Conservation (phyloP, 2,888 invertebrate species). For the Drosophila nigritarsus region DNA sequence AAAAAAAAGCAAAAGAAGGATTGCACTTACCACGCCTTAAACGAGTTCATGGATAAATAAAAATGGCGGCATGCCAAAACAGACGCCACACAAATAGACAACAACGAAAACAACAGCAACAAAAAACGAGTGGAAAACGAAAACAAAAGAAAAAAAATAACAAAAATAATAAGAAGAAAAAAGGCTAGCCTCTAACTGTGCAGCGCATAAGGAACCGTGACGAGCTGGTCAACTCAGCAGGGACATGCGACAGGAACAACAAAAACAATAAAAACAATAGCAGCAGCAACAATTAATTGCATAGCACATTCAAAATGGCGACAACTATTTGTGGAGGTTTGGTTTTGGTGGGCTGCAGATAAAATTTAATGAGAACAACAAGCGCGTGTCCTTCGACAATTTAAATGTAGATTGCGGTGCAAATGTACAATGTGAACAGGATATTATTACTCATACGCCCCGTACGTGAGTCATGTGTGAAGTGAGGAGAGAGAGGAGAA, state of each 20-base stretch:
- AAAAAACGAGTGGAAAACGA: slow-evolving; percentile 2
- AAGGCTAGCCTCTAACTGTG: slow-evolving; percentile 24
- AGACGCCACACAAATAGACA: slow-evolving; percentile 45
- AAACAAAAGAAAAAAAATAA: slow-evolving; percentile 10
- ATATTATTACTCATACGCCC: slow-evolving; percentile 58
- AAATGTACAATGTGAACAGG: slow-evolving; percentile 22
- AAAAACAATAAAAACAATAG: slow-evolving; percentile 25
- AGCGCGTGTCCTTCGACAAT: slow-evolving; percentile 60
- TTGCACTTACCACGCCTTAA: slow-evolving; percentile 68
- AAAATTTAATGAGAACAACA: slow-evolving; percentile 52
- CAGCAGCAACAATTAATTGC: slow-evolving; percentile 61
- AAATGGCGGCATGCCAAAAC: slow-evolving; percentile 81
- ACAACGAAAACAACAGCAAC: slow-evolving; percentile 30
- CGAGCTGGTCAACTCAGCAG: slow-evolving; percentile 43
- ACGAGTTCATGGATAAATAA: slow-evolving; percentile 71
- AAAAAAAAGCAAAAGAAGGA: slow-evolving; percentile 22
- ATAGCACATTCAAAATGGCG: slow-evolving; percentile 54
- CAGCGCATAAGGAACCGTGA: slow-evolving; percentile 39
- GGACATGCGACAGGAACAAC: slow-evolving; percentile 47
- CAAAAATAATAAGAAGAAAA: slow-evolving; percentile 2
- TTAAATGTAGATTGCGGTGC: slow-evolving; percentile 36
- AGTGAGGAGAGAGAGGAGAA: neutral
- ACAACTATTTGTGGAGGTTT: slow-evolving; percentile 47
- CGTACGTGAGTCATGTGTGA: slow-evolving; percentile 62
- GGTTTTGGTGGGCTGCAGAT: slow-evolving; percentile 14